Base-by-base conservation (phyloP, 2,113 vertebrate genomes). In the Alectura lathami region DNA sequence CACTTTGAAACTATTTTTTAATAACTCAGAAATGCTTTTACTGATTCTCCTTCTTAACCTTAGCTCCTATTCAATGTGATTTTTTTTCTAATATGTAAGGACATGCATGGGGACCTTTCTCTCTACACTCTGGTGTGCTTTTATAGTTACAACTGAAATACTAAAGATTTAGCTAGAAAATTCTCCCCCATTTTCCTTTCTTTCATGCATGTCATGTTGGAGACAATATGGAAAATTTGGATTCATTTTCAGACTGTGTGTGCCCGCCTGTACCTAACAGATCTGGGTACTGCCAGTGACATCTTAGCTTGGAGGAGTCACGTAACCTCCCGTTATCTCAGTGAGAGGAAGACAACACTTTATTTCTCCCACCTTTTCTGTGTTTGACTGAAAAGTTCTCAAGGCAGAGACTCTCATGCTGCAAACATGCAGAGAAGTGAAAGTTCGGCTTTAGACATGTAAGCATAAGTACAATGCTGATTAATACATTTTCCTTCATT, bases 391-490 rank as follows among this genome's bases (percentile, higher is more conserved):
- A 45, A 30, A 24, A 79, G 80, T 63, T 94, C 83, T 91, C 40
- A 78, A 74, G 76, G 56, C 56, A 86, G 80, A 77, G 92, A 30
- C 24, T 34, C 63, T 48, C 0, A 0, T n/a, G 36, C 43, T n/a
- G 13, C 0, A 1, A 56, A 53, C 80, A 59, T 5, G 26, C 34
- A 11, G 47, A 47, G 76, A 48, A 86, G 56, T 29, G 38, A 38
- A 14, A 81, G 40, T 84, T 88, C 32, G 4, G 73, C 86, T 95
- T 72, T 1, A 1, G 77, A 76, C 18, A 1, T 47, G 23, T 42
- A 75, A 83, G 50, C 66, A 40, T 94, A 74, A 53, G 20, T 45
- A 90, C 60, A 80, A 81, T 91, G 53, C 60, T 88, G 57, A 92
- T 84, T 83, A 94, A 81, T 86, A 60, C 30, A 23, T 72, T 80